phyloP scores from a whole-genome alignment of 2,888 invertebrate species.

The Luffia ferchaultella region DNA sequence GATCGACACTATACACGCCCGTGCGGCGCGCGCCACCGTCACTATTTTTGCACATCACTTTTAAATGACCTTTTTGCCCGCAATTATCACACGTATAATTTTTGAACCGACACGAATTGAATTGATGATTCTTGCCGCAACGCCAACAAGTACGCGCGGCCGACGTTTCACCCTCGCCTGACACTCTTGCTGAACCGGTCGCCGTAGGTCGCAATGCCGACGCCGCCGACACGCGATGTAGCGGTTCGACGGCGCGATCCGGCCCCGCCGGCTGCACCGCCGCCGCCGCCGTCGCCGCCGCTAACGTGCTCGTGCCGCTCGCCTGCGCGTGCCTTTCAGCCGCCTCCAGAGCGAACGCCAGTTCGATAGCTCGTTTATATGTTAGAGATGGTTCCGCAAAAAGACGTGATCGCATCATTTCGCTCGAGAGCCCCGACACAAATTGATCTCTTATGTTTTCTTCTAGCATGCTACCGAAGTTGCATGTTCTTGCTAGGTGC shows the following conservation, averaged over 20 bases:
- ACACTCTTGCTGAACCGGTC: no score
- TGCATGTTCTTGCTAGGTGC: conserved; percentile 10
- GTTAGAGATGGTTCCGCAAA: conserved; percentile 2
- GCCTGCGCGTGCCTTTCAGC: conserved; percentile 5
- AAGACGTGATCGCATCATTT: no score
- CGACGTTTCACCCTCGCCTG: conserved; percentile 4
- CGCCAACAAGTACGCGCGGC: conserved; percentile 8
- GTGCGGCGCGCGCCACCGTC: conserved; percentile 4
- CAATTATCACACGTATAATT: conserved; percentile 12
- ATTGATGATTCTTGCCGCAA: conserved; percentile 9
- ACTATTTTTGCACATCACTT: conserved; percentile 8
- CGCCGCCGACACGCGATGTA: conserved; percentile 1
- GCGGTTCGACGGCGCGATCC: background rate
- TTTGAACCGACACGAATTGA: conserved; percentile 10
- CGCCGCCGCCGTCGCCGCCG: background rate
- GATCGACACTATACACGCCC: conserved; percentile 11
- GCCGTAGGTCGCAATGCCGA: background rate
- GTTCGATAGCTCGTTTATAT: conserved; percentile 2
- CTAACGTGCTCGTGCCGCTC: background rate
- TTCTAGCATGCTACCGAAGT: conserved; percentile 5
- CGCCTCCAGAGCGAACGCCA: no score
- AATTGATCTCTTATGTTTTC: conserved; percentile 10
- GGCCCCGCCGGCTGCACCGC: no score
- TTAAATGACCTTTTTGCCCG: conserved; percentile 10
- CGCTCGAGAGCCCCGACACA: conserved; percentile 7